Base-by-base conservation (phyloP, 1,140 invertebrate genomes). In the Drusus annulatus region DNA sequence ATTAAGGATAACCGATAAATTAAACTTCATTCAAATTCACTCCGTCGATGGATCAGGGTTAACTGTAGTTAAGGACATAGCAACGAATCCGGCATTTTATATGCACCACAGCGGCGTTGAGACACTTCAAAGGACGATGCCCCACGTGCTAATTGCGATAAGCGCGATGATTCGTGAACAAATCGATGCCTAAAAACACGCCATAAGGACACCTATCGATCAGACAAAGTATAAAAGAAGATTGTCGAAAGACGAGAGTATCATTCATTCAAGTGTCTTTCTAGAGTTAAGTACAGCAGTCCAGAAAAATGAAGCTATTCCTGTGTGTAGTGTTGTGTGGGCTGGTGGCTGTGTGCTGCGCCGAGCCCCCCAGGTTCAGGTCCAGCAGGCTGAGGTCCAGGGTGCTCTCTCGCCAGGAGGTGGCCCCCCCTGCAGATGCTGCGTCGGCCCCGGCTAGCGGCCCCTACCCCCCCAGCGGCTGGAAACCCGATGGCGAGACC, bases 381-480 rank as follows among this genome's bases (percentile, higher is more conserved):
- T 80, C 78, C 23, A 28, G 73, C 17, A 75, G 81, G 58, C 54
- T 79, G 56, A 50, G 74, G 25, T 80, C 81, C 54, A 69, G 78
- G 65, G 68, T 80, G 31, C 78, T 79, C 13, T 63, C 78, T 17
- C 54, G 81, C 19, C 81, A 82, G 75, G 81, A 82, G 69, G 54
- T 60, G 65, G 65, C 65, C 6, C 77, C 77, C 15, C 19, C 54
- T 17, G 54, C 56, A 7, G 56, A 60, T 19, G 5, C 56, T 7
- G 58, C 6, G 3, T 36, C 68, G 15, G 16, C 60, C 3, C 65
- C 65, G 2, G 65, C 65, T 10, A 17, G 31, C 2, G 65, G 31
- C 1, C 65, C 65, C 2, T 83, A 83, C 52, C 80, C 82, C 19
- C 84, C 88, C 25, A 87, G 88, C n/a, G 89, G 89, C 17, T 89